phyloP scores from a whole-genome alignment of 2,797 vertebrate genomes.

The Serranus cabrilla region DNA sequence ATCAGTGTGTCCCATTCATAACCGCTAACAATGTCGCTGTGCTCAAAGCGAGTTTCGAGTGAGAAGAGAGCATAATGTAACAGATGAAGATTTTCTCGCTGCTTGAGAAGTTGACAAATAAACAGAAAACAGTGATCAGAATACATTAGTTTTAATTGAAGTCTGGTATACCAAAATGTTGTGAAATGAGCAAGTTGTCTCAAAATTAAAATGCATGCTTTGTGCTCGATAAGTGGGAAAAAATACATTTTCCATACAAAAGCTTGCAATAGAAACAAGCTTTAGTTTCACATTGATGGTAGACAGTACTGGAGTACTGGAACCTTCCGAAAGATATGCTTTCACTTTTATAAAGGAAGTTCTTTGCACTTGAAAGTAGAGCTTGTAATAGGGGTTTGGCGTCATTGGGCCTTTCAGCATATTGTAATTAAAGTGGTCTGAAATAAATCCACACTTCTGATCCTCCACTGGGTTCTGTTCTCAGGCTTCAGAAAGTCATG shows the following conservation, averaged over 20 bases:
- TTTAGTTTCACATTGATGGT: slow-evolving; percentile 3
- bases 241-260: slow-evolving; percentile 15
- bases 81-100: slow-evolving; percentile 33
- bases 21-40: slow-evolving; percentile 36
- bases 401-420: too few relatives aligned
- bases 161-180: slow-evolving; percentile 11
- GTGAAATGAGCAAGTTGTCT: slow-evolving; percentile 21
- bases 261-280: not conserved
- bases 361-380: too few relatives aligned
- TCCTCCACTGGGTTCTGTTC: too few relatives aligned
- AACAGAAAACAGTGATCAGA: slow-evolving; percentile 54
- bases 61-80: slow-evolving; percentile 18
- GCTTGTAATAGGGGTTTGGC: too few relatives aligned
- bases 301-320: not conserved
- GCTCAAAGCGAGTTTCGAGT: slow-evolving; percentile 19
- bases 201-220: slow-evolving; percentile 16
- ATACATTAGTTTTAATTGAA: slow-evolving; percentile 54
- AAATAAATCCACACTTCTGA: too few relatives aligned
- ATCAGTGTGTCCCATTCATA: slow-evolving; percentile 41
- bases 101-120: slow-evolving; percentile 47
- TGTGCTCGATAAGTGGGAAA: not conserved
- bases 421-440: too few relatives aligned
- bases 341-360: not conserved
- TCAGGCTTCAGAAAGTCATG: too few relatives aligned
- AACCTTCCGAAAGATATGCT: not conserved